phyloP scores from a whole-genome alignment of 2,888 invertebrate genomes.

The Osmoderma eremita region DNA sequence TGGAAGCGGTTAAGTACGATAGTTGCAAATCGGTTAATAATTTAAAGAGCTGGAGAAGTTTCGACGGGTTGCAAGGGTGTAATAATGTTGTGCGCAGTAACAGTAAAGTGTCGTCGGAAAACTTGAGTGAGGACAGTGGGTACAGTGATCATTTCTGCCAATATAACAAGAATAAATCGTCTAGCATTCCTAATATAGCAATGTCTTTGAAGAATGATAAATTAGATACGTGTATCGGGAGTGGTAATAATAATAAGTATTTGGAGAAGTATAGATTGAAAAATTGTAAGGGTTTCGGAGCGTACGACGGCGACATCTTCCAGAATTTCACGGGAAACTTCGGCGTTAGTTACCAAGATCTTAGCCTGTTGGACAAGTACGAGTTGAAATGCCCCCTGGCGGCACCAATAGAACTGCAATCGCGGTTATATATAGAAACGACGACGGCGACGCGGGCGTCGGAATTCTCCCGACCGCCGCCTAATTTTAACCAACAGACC shows the following conservation, averaged over 20 bases:
- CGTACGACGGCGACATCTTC: slow-evolving; percentile 57
- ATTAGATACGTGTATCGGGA: slow-evolving; percentile 37
- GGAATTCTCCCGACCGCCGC: slow-evolving; percentile 50
- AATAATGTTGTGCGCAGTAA: slow-evolving; percentile 18
- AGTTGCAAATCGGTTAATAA: slow-evolving; percentile 60
- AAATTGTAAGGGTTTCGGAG: slow-evolving; percentile 54
- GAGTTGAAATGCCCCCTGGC: slow-evolving; percentile 40
- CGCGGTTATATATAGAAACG: slow-evolving; percentile 53
- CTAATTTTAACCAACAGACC: slow-evolving; percentile 59
- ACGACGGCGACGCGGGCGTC: slow-evolving; percentile 24
- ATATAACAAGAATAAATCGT: slow-evolving; percentile 59
- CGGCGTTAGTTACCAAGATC: slow-evolving; percentile 62
- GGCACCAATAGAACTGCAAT: slow-evolving; percentile 22
- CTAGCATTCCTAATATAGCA: slow-evolving; percentile 64
- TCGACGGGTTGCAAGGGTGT: slow-evolving; percentile 57
- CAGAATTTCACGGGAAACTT: slow-evolving; percentile 60
- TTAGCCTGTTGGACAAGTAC: slow-evolving; percentile 58
- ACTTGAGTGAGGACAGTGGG: slow-evolving; percentile 83
- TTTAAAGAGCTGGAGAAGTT: slow-evolving; percentile 63
- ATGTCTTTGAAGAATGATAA: slow-evolving; percentile 47
- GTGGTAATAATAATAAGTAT: slow-evolving; percentile 39
- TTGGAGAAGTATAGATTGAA: slow-evolving; percentile 44
- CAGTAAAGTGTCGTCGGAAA: slow-evolving; percentile 73
- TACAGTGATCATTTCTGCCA: slow-evolving; percentile 70
- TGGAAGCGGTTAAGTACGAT: slow-evolving; percentile 57